Evolutionary conservation across 2,797 vertebrate genomes (phyloP), one percentile per base, ranked within the genome.

Genomic region (Hydrocynus forskahlii): DNA sequence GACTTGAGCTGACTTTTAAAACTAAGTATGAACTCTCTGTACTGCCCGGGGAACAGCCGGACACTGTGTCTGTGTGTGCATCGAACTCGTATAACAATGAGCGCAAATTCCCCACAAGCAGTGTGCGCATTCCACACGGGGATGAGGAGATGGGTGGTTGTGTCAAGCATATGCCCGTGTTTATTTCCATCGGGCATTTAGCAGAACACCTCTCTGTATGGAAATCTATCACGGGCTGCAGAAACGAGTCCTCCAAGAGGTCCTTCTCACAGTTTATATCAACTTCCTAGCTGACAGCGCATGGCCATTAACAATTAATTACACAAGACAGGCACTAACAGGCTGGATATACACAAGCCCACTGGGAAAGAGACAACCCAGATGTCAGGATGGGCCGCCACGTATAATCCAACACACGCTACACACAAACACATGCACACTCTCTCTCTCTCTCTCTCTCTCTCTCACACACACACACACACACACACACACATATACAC

Each of bases 231-330:
- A 88, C 75, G 60, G 63, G 82, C 76, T 80, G 83, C 82, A 85
- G 81, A 64, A 88, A 80, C 86, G 79, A 82, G 80, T 86, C 81
- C 85, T 86, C 72, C 75, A 85, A 87, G 84, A 88, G 85, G 82
- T 87, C 78, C 85, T 87, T 86, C 86, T 81, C 62, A 52, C 55
- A 87, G 83, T 88, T 88, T 87, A 87, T 81, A 85, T 86, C 87
- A 88, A 85, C 84, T 88, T 86, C 79, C 79, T 76, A 87, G 85
- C 79, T 87, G 84, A 85, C 84, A 86, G 81, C 59, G 66, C 76
- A 81, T 72, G 68, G 80, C 84, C 83, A 87, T 89, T 87, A 89
- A 87, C 83, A 81, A 84, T 87, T 87, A 83, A 88, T 88, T 87
- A 81, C 81, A 84, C 57, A 64, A 86, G 87, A 86, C 84, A 87